Percentiles rank a stretch among this genome's conserved stretches.
Evolutionary conservation across 2,888 invertebrate genomes (phyloP).

Genomic region (Auanema sp.): DNA sequence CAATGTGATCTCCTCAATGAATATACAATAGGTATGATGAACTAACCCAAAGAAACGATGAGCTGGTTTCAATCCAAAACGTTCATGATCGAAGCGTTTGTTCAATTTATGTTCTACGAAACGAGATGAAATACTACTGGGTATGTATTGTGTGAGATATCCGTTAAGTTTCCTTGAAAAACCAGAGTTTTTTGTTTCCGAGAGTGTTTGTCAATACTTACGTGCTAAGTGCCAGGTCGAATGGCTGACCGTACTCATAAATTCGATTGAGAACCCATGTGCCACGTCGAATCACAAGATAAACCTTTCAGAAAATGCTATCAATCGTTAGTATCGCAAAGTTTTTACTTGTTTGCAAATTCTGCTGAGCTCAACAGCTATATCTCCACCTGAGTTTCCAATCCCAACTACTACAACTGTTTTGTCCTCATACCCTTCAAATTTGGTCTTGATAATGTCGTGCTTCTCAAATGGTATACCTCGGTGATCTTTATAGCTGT

Average conservation of each 20-base stretch:
- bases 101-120: slow-evolving; percentile 45
- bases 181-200: neutral
- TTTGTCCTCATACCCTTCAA: slow-evolving; percentile 64
- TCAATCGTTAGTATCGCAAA: neutral
- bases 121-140: slow-evolving; percentile 30
- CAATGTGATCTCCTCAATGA: neutral
- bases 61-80: slow-evolving; percentile 65
- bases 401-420: slow-evolving; percentile 67
- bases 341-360: slow-evolving; percentile 59
- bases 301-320: slow-evolving; percentile 61
- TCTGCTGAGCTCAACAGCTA: slow-evolving; percentile 67
- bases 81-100: slow-evolving; percentile 59
- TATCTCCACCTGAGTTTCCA: slow-evolving; percentile 68
- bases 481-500: slow-evolving; percentile 57
- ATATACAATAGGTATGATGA: neutral
- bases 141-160: slow-evolving; percentile 19
- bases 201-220: too few species aligned
- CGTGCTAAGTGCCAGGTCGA: slow-evolving; percentile 43
- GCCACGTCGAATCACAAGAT: slow-evolving; percentile 67
- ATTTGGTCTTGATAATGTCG: neutral
- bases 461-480: neutral
- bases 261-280: slow-evolving; percentile 68
- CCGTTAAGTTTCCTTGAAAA: neutral
- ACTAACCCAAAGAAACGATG: slow-evolving; percentile 52
- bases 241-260: slow-evolving; percentile 60